Conservation (phyloP, 23 tunicate genomes). For the Botrylloides violaceus region DNA sequence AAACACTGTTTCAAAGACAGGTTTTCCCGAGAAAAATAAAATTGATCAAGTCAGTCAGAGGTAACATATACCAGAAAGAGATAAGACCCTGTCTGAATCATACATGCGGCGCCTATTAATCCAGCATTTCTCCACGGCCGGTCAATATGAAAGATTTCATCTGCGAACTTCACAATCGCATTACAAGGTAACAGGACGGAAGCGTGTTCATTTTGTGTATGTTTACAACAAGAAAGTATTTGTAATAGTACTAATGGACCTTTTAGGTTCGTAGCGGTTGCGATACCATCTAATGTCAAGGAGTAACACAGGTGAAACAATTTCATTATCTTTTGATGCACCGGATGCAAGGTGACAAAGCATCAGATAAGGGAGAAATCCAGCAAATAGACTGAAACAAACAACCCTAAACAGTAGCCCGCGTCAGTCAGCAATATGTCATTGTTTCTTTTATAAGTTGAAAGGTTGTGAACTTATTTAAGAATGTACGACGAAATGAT, state of each 20-base stretch:
- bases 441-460: neutral
- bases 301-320: neutral
- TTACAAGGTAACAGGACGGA: neutral
- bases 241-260: conserved; percentile 2
- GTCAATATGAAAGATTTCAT: neutral
- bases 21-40: no score
- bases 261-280: neutral
- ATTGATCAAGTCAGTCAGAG: no score
- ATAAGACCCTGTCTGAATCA: no score
- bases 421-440: neutral
- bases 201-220: neutral
- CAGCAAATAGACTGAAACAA: neutral
- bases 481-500: no score
- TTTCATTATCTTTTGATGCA: neutral
- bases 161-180: neutral
- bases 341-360: conserved; percentile 1
- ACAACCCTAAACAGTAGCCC: neutral
- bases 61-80: no score
- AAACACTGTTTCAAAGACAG: no score
- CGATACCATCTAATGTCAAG: neutral
- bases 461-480: neutral
- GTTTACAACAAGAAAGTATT: neutral
- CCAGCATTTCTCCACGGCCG: neutral
- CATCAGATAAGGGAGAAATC: neutral
- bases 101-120: neutral